A percentile compares a stretch with the other conserved stretches of the same genome.
Conservation (phyloP, 1,140 invertebrate genomes). For the Penaeus japonicus region DNA sequence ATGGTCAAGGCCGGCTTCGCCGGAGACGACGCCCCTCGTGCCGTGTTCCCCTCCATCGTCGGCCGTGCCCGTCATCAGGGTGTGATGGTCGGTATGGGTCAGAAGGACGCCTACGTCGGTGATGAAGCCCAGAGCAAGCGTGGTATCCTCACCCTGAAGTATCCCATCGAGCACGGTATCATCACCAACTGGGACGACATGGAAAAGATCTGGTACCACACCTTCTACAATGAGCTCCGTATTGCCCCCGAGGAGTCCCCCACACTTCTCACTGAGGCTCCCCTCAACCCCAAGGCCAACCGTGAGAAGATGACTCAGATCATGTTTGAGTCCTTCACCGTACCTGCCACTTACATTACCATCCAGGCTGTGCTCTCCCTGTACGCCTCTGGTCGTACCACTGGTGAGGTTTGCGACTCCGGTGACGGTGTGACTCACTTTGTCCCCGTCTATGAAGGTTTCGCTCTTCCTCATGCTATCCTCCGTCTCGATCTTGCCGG, state of each 20-base stretch:
- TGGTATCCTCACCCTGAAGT: conserved; percentile 90
- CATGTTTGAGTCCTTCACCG: conserved; percentile 71
- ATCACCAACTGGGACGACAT: conserved; percentile 98
- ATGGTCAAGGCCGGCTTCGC: conserved; percentile 75
- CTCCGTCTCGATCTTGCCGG: background rate
- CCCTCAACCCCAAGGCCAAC: conserved; percentile 91
- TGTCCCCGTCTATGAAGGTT: conserved; percentile 23
- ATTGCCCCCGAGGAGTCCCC: conserved; percentile 94
- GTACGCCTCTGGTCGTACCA: conserved; percentile 21
- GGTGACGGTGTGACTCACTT: conserved; percentile 17
- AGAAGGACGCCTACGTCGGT: conserved; percentile 88
- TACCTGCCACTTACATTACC: conserved; percentile 65
- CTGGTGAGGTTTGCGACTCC: conserved; percentile 18
- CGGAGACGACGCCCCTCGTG: conserved; percentile 73
- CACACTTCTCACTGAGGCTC: conserved; percentile 89
- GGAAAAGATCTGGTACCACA: conserved; percentile 97
- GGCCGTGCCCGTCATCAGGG: conserved; percentile 69
- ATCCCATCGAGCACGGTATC: conserved; percentile 94
- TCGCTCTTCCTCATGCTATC: conserved; percentile 23
- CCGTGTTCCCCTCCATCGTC: conserved; percentile 74
- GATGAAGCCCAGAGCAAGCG: conserved; percentile 93
- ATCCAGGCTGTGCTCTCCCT: conserved; percentile 24
- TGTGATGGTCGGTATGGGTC: conserved; percentile 95
- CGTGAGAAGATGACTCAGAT: conserved; percentile 76
- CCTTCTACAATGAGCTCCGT: conserved; percentile 93